These are phyloP conservation scores for Bubo scandiacus DNA, from an alignment of 2,113 vertebrate species.

Conservation along the genomic window DNA sequence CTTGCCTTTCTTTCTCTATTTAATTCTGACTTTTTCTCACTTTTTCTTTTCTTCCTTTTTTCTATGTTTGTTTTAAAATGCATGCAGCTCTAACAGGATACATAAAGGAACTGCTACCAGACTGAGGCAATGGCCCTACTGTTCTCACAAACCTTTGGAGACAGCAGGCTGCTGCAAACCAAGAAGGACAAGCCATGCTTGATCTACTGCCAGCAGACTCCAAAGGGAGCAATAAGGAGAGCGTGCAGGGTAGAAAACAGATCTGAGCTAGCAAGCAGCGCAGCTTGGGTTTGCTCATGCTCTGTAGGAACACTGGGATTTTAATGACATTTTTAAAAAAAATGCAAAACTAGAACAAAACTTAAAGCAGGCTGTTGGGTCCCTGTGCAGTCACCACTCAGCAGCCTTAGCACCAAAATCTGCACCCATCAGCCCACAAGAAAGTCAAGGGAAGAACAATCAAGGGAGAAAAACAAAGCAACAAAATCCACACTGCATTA, in stretches of 20 bases:
- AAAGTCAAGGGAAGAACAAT: background rate
- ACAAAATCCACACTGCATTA: background rate
- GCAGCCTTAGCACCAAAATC: background rate
- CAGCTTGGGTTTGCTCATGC: background rate
- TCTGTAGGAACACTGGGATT: background rate
- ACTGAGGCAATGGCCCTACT: background rate
- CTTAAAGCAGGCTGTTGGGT: background rate
- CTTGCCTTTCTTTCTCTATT: background rate
- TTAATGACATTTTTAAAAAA: background rate
- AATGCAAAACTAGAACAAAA: background rate
- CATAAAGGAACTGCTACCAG: background rate
- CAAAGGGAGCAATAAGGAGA: background rate
- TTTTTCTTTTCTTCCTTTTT: background rate
- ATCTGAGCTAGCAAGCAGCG: background rate
- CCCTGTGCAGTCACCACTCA: background rate
- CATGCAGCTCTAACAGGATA: background rate
- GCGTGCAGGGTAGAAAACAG: background rate
- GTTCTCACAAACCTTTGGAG: background rate
- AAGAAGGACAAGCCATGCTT: background rate
- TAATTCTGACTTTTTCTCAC: background rate
- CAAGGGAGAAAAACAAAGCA: background rate
- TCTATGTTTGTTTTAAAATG: background rate
- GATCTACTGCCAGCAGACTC: conserved; percentile 11
- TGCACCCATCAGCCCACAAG: background rate
- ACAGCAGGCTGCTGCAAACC: conserved; percentile 15